These are phyloP conservation scores for Andrena dorsata DNA, from an alignment of 2,888 invertebrate species.

Conservation along the genomic window DNA sequence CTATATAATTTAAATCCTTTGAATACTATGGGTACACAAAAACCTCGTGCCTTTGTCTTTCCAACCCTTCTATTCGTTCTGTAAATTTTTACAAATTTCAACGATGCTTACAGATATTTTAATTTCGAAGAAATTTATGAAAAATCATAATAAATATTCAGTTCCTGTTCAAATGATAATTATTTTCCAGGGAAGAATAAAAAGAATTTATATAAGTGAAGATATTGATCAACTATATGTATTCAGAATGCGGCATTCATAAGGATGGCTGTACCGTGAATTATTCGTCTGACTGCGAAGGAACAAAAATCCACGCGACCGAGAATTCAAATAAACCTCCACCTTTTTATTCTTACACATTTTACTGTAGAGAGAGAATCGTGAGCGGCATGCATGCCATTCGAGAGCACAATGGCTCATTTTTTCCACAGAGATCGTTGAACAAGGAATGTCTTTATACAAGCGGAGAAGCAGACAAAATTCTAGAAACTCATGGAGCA, in stretches of 20 bases:
- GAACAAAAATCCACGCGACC: conserved; percentile 16
- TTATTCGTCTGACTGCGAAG: conserved; percentile 29
- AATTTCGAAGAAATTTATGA: background rate
- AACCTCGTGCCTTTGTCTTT: too few relatives aligned
- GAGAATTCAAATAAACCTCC: conserved; percentile 34
- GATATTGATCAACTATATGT: background rate
- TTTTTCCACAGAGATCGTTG: conserved; percentile 11
- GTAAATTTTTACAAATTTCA: too few relatives aligned
- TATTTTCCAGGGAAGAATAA: background rate
- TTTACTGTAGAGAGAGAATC: background rate
- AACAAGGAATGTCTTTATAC: conserved; percentile 3
- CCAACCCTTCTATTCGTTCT: too few relatives aligned
- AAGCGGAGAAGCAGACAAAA: background rate
- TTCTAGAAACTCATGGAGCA: background rate
- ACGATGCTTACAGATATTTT: too few relatives aligned
- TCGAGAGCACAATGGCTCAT: background rate
- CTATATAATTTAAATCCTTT: too few relatives aligned
- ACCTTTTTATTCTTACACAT: conserved; percentile 11
- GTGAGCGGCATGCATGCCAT: background rate
- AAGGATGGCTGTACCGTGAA: conserved; percentile 1
- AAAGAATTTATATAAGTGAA: background rate
- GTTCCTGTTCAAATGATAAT: background rate
- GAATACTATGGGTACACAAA: too few relatives aligned
- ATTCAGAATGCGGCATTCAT: background rate
- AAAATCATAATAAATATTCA: background rate